phyloP scores from a whole-genome alignment of 2,888 invertebrate genomes.

The Beris chalybata region DNA sequence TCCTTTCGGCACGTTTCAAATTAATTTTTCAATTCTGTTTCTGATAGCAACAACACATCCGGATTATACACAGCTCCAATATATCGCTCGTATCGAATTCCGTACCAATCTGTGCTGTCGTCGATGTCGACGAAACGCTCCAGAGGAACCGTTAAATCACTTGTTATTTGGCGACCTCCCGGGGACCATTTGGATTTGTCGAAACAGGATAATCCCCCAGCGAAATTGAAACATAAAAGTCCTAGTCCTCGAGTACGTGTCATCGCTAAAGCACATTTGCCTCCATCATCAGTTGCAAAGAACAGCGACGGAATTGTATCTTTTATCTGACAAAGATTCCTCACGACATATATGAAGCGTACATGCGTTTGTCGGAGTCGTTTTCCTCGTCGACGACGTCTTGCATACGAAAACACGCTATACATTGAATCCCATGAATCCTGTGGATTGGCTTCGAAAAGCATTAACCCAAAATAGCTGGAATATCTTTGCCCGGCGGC shows the following conservation, averaged over 20 bases:
- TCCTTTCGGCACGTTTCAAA: too few relatives aligned
- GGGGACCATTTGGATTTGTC: constrained; percentile 22
- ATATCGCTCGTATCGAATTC: constrained; percentile 15
- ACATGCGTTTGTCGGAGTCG: not conserved
- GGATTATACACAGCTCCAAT: too few relatives aligned
- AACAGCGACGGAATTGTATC: not conserved
- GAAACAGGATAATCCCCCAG: constrained; percentile 32
- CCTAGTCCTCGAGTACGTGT: constrained; percentile 29
- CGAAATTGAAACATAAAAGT: constrained; percentile 33
- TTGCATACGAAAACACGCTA: constrained; percentile 28
- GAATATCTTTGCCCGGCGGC: constrained; percentile 17
- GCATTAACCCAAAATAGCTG: constrained; percentile 30
- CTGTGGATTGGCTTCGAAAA: constrained; percentile 27
- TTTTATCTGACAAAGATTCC: too few relatives aligned
- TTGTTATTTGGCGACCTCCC: constrained; percentile 29
- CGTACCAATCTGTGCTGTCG: constrained; percentile 25
- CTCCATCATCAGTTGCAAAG: constrained; percentile 15
- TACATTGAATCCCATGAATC: constrained; percentile 25
- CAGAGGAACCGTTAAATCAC: constrained; percentile 28
- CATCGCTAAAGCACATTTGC: constrained; percentile 26
- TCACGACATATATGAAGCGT: too few relatives aligned
- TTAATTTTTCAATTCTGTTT: too few relatives aligned
- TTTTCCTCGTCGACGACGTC: constrained; percentile 19
- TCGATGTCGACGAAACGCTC: not conserved
- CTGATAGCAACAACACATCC: too few relatives aligned